phyloP scores from a whole-genome alignment of 1,140 invertebrate genomes.

The Thaumetopoea pityocampa region DNA sequence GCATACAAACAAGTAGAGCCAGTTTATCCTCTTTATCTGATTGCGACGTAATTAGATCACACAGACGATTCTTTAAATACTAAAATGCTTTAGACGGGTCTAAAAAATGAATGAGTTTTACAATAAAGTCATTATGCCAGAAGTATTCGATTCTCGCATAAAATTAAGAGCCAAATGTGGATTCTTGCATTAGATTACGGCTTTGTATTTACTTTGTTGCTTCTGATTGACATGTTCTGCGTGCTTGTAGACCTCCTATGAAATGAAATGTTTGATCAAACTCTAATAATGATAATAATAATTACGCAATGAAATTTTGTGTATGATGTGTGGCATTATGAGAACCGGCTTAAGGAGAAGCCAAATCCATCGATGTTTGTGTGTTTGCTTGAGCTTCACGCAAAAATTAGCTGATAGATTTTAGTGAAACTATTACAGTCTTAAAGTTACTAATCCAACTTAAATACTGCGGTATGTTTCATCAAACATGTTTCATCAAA shows the following conservation, averaged over 20 bases:
- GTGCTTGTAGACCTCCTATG: slow-evolving; percentile 6
- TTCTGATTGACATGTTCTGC: slow-evolving; percentile 7
- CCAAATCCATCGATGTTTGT: no score
- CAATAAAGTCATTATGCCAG: slow-evolving; percentile 36
- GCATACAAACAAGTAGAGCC: background rate
- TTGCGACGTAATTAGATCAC: background rate
- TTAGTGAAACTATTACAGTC: no score
- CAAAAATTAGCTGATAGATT: no score
- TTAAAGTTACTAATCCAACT: no score
- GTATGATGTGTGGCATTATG: no score
- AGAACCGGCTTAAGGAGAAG: no score
- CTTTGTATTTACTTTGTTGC: slow-evolving; percentile 14
- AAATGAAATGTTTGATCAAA: slow-evolving; percentile 1
- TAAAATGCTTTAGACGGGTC: slow-evolving; percentile 5
- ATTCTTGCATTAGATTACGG: slow-evolving; percentile 28
- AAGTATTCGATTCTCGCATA: slow-evolving; percentile 28
- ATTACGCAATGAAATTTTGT: no score
- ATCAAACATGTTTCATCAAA: no score
- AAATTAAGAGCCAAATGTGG: slow-evolving; percentile 27
- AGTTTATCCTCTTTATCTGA: slow-evolving; percentile 1
- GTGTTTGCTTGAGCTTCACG: no score
- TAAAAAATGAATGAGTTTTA: slow-evolving; percentile 8
- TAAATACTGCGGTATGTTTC: no score
- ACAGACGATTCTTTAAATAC: slow-evolving; percentile 13
- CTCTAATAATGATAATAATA: no score